Conservation (phyloP, 2,888 invertebrate species). For the Eutolmus rufibarbis region DNA sequence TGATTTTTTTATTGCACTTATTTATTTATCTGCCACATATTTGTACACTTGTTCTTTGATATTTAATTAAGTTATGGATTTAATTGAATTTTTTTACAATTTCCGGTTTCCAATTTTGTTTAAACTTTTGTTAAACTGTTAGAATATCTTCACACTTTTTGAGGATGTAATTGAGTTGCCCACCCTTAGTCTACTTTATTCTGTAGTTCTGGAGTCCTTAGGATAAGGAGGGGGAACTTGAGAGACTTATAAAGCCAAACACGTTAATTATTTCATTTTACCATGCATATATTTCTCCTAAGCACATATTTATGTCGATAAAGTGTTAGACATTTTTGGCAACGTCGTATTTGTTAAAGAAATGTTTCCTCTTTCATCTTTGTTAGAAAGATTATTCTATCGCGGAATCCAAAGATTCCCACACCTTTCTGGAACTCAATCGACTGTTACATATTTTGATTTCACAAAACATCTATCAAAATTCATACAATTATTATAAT, state of each 20-base stretch:
- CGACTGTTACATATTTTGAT: background rate
- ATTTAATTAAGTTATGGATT: no score
- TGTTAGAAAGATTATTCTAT: background rate
- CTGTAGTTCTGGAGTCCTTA: background rate
- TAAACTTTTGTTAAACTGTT: no score
- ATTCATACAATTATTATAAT: background rate
- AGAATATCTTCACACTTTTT: background rate
- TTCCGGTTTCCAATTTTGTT: no score
- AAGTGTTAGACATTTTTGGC: background rate
- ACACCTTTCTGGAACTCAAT: background rate
- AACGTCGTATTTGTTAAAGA: background rate
- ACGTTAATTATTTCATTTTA: background rate
- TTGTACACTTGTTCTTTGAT: no score
- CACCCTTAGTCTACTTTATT: background rate
- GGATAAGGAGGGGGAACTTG: background rate
- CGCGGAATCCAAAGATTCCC: background rate
- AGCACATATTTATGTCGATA: slow-evolving; percentile 1
- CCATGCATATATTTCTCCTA: slow-evolving; percentile 14
- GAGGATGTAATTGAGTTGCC: background rate
- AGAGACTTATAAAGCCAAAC: background rate
- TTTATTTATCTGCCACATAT: no score
- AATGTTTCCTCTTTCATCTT: background rate
- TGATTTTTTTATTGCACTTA: no score
- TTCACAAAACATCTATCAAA: background rate
- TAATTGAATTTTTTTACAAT: no score